A percentile compares a stretch with the other conserved stretches of the same genome.
Evolutionary conservation across 2,888 invertebrate species (phyloP).

Genomic region (Spialia ferax): DNA sequence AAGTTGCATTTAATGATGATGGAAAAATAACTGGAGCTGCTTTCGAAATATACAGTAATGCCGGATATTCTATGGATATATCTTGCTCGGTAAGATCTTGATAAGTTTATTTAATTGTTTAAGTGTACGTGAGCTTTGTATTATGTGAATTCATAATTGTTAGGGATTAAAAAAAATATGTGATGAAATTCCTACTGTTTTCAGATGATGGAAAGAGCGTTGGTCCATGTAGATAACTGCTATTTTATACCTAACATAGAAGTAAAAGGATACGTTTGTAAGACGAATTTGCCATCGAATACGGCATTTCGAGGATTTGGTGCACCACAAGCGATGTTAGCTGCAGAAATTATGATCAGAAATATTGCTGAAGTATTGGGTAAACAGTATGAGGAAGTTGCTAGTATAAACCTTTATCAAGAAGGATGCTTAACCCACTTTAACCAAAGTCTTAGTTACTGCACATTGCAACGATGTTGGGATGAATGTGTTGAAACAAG

Average conservation of each 20-base stretch:
- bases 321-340: conserved; percentile 95
- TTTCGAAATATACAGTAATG: conserved; percentile 89
- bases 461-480: conserved; percentile 92
- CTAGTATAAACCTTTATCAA: conserved; percentile 91
- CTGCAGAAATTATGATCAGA: conserved; percentile 92
- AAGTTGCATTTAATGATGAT: conserved; percentile 89
- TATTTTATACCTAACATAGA: conserved; percentile 92
- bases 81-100: conserved; percentile 85
- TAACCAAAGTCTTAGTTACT: conserved; percentile 90
- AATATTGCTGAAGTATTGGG: conserved; percentile 90
- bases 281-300: conserved; percentile 96
- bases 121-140: too few relatives aligned
- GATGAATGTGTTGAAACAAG: conserved; percentile 90
- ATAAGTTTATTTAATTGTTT: too few relatives aligned
- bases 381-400: conserved; percentile 88
- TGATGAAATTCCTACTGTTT: too few relatives aligned
- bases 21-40: conserved; percentile 89
- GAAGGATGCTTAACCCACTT: conserved; percentile 93
- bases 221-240: conserved; percentile 93
- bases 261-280: conserved; percentile 91
- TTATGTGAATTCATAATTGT: too few relatives aligned
- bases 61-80: conserved; percentile 91
- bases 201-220: conserved; percentile 92
- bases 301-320: conserved; percentile 98
- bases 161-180: too few relatives aligned